Evolutionary conservation across 1,140 invertebrate genomes (phyloP).

Genomic region (Drosophila kohkoa): DNA sequence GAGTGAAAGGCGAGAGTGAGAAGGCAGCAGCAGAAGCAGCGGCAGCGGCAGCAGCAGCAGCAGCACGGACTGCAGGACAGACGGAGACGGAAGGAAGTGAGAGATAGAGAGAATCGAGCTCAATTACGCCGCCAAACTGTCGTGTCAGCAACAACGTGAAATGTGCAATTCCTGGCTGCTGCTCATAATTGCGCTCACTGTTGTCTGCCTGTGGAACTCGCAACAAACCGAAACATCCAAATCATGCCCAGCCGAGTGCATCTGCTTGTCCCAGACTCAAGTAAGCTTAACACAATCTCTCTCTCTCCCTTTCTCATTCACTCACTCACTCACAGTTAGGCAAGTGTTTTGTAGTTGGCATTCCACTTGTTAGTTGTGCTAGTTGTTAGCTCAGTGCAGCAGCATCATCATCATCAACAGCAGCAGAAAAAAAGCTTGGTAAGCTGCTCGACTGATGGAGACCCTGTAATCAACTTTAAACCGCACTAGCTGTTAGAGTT

Average conservation of each 20-base stretch:
- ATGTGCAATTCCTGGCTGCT: constrained; percentile 85
- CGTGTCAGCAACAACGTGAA: constrained; percentile 84
- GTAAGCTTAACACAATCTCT: constrained; percentile 86
- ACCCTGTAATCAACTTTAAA: neutral
- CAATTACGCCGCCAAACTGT: constrained; percentile 84
- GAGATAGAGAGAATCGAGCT: constrained; percentile 76
- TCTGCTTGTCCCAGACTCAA: constrained; percentile 93
- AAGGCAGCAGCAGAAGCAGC: neutral
- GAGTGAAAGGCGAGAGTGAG: constrained; percentile 6
- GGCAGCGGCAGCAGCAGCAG: too few species aligned
- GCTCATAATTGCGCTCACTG: constrained; percentile 84
- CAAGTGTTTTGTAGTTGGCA: constrained; percentile 27
- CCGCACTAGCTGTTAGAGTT: too few species aligned
- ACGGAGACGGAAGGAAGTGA: neutral
- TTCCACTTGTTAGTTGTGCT: constrained; percentile 39
- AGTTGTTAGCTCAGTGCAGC: constrained; percentile 42
- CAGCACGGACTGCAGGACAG: constrained; percentile 3
- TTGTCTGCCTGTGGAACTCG: constrained; percentile 85
- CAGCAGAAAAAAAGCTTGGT: neutral
- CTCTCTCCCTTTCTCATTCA: neutral
- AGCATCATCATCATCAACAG: constrained; percentile 19
- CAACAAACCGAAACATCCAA: constrained; percentile 84
- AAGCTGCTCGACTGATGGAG: neutral
- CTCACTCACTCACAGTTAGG: neutral
- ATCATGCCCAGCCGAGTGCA: constrained; percentile 90